phyloP scores from a whole-genome alignment of 2,113 vertebrate species.

The Drymodes brunneopygia region DNA sequence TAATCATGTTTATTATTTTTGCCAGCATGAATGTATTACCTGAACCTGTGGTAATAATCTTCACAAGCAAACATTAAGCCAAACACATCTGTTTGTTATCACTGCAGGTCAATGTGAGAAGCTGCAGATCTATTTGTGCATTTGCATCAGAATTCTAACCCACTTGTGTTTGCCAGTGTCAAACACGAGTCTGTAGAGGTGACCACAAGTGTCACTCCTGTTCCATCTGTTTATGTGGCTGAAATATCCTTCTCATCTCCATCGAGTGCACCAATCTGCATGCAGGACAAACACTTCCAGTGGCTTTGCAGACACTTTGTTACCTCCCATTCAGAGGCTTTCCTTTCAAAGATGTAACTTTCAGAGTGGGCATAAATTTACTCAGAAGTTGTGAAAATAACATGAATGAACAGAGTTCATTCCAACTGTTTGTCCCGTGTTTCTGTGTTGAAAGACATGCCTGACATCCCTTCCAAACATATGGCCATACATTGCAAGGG shows the following conservation, averaged over 20 bases:
- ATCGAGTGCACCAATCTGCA: rapidly evolving
- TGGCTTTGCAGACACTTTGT: not conserved
- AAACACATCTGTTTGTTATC: not conserved
- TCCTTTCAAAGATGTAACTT: not conserved
- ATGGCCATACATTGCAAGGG: not conserved
- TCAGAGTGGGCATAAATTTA: not conserved
- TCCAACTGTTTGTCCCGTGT: not conserved
- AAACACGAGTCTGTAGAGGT: not conserved
- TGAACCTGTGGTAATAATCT: not conserved
- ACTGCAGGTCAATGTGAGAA: not conserved
- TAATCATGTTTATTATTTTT: conserved; percentile 10
- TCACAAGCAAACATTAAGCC: not conserved
- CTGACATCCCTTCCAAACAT: not conserved
- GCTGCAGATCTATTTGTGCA: not conserved
- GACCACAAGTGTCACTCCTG: not conserved
- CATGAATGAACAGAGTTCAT: not conserved
- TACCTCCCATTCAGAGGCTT: not conserved
- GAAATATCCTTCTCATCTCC: not conserved
- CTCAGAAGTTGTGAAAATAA: not conserved
- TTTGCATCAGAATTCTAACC: not conserved
- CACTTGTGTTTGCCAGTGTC: not conserved
- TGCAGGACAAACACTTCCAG: not conserved
- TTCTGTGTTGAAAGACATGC: not conserved
- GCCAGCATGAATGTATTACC: not conserved
- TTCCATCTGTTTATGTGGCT: not conserved